Base-by-base conservation (phyloP, 2,888 invertebrate genomes). In the Sarcophaga carnaria region DNA sequence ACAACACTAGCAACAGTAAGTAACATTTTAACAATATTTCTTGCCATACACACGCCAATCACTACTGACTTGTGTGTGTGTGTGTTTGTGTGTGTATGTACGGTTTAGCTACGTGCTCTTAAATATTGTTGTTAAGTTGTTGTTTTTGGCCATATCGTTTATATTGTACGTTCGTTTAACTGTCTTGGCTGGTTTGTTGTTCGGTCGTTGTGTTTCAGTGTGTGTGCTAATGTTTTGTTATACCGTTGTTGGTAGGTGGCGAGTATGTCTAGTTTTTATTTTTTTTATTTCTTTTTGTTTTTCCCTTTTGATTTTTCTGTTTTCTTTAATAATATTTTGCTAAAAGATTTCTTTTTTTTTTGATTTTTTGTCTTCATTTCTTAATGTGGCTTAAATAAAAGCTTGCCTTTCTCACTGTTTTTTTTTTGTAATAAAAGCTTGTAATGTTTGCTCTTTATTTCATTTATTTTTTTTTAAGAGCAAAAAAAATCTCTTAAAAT, bases 241-340 rank as follows among this genome's bases (percentile, higher is more conserved):
- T 76, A 80, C 86, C 67, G 79, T 86, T 85, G 85, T 49, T 78
- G 85, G 82, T 85, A 85, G 82, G 80, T 82, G 85, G 82, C 64
- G 63, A 49, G 75, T 78, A n/a, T 20, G 70, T 70, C 63, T 70
- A 64, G 22, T 78, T 47, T 64, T 64, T 54, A 45, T 77, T 62
- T 37, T 14, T 60, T 62, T 54, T 27, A 22, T 25, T 77, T 74
- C 10, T 63, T 77, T n/a, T 45, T 67, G 45, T 81, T 80, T 71
- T 77, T 69, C 8, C 2, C 59, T 78, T 17, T 67, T 66, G 14
- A 17, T 54, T 54, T 12, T 14, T 75, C 22, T 59, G 22, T 54
- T 63, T 47, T 59, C 37, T 10, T 37, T 37, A 37, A 37, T 54
- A 4, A 54, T 54, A 3, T 83, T 78, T 54, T 62, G 27, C 49